Evolutionary conservation across 2,797 vertebrate genomes (phyloP).

Genomic region (Protosalanx chinensis): DNA sequence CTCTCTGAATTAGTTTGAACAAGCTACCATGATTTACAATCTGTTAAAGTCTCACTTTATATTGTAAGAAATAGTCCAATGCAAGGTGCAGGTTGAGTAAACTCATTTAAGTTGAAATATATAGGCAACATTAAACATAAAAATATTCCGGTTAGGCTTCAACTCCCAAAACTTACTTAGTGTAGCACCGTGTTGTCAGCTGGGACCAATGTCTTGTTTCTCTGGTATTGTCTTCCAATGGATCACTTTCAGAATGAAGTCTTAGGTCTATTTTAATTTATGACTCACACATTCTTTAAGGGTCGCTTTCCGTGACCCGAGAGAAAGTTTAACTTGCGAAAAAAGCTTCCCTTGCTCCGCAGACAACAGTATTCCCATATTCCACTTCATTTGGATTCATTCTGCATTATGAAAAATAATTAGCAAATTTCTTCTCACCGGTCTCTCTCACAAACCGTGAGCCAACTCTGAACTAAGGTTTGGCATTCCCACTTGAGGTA

Average conservation of each 20-base stretch:
- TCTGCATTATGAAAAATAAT: not conserved
- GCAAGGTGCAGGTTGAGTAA: not conserved
- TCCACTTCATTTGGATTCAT: conserved; percentile 7
- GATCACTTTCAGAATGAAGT: conserved; percentile 75
- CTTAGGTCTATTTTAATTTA: conserved; percentile 80
- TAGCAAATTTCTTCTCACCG: not conserved
- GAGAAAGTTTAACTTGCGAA: conserved; percentile 70
- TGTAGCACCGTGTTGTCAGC: conserved; percentile 56
- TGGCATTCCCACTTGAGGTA: conserved; percentile 14
- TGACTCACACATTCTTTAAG: conserved; percentile 86
- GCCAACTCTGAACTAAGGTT: conserved; percentile 18
- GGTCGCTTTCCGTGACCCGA: conserved; percentile 84
- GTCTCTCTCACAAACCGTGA: not conserved
- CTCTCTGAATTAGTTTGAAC: too few relatives aligned
- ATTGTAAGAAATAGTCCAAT: not conserved
- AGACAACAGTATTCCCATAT: conserved; percentile 20
- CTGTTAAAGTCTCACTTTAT: too few relatives aligned
- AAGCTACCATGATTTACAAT: too few relatives aligned
- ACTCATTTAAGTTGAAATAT: not conserved
- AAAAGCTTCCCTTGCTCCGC: conserved; percentile 54
- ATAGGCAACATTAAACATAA: not conserved
- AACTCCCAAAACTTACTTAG: conserved; percentile 1
- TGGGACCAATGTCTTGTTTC: conserved; percentile 74
- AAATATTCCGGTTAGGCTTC: not conserved
- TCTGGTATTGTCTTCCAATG: conserved; percentile 82